phyloP scores from a whole-genome alignment of 1,140 invertebrate species.

The Arion vulgaris region DNA sequence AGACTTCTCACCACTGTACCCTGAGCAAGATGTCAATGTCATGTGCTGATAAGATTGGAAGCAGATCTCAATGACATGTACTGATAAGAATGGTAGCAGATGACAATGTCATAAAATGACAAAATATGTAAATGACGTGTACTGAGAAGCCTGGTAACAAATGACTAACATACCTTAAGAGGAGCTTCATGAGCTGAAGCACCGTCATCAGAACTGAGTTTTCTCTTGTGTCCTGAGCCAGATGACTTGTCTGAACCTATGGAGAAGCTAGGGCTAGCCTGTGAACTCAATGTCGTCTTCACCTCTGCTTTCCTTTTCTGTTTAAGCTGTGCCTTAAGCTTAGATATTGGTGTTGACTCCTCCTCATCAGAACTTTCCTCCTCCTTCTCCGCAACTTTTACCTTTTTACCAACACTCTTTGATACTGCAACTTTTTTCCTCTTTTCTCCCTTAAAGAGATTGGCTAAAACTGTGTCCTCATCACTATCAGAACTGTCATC shows the following conservation, averaged over 20 bases:
- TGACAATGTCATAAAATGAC: too few relatives aligned
- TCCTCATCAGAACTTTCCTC: conserved; percentile 26
- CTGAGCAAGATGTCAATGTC: too few relatives aligned
- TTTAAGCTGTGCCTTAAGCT: conserved; percentile 24
- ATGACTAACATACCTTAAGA: background rate
- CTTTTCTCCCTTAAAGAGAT: conserved; percentile 7
- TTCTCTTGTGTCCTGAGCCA: background rate
- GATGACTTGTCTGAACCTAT: background rate
- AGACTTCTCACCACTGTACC: too few relatives aligned
- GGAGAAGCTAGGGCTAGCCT: background rate
- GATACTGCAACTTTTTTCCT: conserved; percentile 1
- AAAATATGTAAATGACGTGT: too few relatives aligned
- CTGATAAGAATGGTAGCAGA: too few relatives aligned
- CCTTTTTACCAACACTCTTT: background rate
- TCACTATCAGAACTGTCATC: conserved; percentile 27
- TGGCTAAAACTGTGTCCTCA: background rate
- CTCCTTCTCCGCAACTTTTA: background rate
- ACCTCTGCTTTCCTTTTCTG: background rate
- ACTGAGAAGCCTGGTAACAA: too few relatives aligned
- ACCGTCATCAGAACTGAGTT: background rate
- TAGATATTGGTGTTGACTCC: conserved; percentile 28
- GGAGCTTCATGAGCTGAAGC: conserved; percentile 34
- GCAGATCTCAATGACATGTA: too few relatives aligned
- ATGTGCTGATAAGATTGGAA: too few relatives aligned
- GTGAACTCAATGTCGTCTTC: background rate